These are phyloP conservation scores for Trilocha varians DNA, from an alignment of 2,888 invertebrate genomes.

Conservation along the genomic window DNA sequence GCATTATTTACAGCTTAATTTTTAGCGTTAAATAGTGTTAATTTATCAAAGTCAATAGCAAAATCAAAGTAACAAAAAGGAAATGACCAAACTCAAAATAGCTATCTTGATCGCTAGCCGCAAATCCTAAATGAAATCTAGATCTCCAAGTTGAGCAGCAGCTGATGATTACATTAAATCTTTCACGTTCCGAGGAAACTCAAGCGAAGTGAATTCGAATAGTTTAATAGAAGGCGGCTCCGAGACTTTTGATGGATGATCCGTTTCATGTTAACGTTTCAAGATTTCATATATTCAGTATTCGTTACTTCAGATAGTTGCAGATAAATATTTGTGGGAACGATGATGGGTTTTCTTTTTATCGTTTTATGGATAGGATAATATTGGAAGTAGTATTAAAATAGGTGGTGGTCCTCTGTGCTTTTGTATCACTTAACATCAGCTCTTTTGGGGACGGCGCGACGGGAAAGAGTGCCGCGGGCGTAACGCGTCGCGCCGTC, in stretches of 20 bases:
- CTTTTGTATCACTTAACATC: too few relatives aligned
- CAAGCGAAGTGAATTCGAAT: conserved; percentile 26
- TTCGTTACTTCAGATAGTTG: not conserved
- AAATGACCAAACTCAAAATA: too few relatives aligned
- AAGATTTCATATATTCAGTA: conserved; percentile 8
- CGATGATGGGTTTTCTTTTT: not conserved
- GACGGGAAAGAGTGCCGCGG: too few relatives aligned
- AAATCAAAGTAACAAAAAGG: too few relatives aligned
- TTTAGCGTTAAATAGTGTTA: too few relatives aligned
- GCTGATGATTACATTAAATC: conserved; percentile 8
- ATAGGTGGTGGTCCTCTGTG: too few relatives aligned
- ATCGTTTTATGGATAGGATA: not conserved
- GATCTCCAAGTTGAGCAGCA: not conserved
- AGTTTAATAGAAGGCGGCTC: conserved; percentile 39
- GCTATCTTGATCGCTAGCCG: not conserved
- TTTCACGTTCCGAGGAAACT: conserved; percentile 18
- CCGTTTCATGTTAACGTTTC: conserved; percentile 17
- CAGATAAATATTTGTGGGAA: not conserved
- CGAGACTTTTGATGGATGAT: conserved; percentile 31
- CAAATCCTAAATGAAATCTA: not conserved
- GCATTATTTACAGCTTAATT: too few relatives aligned
- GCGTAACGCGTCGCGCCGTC: too few relatives aligned
- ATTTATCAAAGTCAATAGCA: too few relatives aligned
- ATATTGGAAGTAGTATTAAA: too few relatives aligned
- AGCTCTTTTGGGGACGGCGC: too few relatives aligned